Evolutionary conservation across 2,888 invertebrate species (phyloP), one percentile per base, ranked within the genome.

Genomic region (Drosophila histrio): DNA sequence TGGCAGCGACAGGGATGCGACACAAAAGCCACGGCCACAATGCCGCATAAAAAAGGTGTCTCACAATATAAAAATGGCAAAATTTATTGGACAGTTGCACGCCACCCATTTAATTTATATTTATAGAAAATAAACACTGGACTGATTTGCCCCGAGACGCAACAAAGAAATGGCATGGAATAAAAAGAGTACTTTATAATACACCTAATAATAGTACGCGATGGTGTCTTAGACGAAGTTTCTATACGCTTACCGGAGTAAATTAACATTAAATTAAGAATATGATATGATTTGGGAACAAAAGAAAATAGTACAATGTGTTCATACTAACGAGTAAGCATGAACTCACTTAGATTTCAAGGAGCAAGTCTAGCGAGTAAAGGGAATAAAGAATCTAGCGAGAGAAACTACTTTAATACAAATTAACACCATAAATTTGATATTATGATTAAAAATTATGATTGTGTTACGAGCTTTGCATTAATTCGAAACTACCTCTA

Each of bases 81-180:
- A 89, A 90, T 89, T 89, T 89, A 90, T 89, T 89, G 80, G 90
- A 89, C 90, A 89, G 81, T 84, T 79, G 83, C 89, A 90, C 88
- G 89, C 89, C 89, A 87, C 75, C 83, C 77, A 76, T 84, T 89
- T 88, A 82, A 89, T 89, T 90, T 88, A 80, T 81, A 78, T 77
- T 85, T 80, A 87, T 82, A 84, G 87, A 77, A 87, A 87, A 81
- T 72, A 84, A 78, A 87, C 76, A 73, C 72, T 53, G 65, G 74
- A 64, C 43, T 72, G 71, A 77, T 83, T 77, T 79, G 50, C 24
- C 38, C 46, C 41, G 21, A 50, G 32, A 57, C 43, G 39, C 57
- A 59, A 59, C 39, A 56, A 46, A 41, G 22, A 64, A 52, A 41
- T 47, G 39, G 28, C 44, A 60, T 22, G 39, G 8, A 36, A 63